Base-by-base conservation (phyloP, 2,113 vertebrate genomes). In the Plectropomus leopardus region DNA sequence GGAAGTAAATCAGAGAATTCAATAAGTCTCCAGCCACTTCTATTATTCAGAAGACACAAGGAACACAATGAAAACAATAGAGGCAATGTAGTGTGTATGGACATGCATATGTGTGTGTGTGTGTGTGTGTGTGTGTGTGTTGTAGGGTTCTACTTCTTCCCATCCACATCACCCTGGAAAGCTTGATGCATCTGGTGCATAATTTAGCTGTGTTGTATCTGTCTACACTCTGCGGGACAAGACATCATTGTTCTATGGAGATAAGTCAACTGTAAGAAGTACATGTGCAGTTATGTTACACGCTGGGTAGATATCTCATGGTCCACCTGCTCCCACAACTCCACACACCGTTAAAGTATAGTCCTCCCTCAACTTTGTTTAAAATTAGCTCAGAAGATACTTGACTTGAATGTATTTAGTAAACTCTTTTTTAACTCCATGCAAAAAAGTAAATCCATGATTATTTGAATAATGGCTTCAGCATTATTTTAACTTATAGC, bases 1-100 rank as follows among this genome's bases (percentile, higher is more conserved):
- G 75, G 57, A 91, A 93, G 89, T 93, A 92, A 92, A 91, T 89
- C 78, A 86, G 89, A 91, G 90, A 84, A 88, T 92, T 84, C 83
- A 86, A 68, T 76, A 87, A 86, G 86, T 88, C 85, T 94, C 89
- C 10, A 63, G 82, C 21, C 80, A 81, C 85, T 77, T 94, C 86
- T 88, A 94, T 92, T 92, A 94, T 94, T 94, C 81, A 92, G 32
- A 71, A 87, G 86, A 88, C 83, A 91, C 66, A 45, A 71, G 73
- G 42, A 89, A 85, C 85, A 89, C 90, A 87, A 85, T 53, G 63
- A 82, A 90, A 87, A 92, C 81, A 92, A 91, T 84, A 86, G 78
- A 72, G 42, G 75, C 58, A 55, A 57, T 75, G 83, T 48, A 32
- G 69, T 85, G 85, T 86, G 78, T 78, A 11, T 34, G 44, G 16